These are phyloP conservation scores for Capromys pilorides DNA, from an alignment of 2,797 vertebrate species.

Conservation along the genomic window DNA sequence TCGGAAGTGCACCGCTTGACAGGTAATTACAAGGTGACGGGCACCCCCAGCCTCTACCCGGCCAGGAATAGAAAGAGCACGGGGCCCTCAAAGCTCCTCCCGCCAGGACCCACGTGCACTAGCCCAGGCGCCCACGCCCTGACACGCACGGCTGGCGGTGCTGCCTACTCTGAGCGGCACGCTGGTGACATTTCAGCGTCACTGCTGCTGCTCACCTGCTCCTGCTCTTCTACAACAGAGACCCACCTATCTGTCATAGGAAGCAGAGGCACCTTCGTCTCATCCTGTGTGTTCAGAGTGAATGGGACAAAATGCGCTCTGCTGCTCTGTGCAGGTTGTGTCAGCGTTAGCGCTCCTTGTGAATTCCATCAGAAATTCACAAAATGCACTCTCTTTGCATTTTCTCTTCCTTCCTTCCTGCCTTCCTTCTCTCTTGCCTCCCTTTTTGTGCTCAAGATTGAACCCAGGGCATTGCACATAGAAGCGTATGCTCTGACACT, in stretches of 20 bases:
- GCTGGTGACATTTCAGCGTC: fast-evolving
- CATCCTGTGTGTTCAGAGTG: not conserved
- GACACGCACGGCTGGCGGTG: fast-evolving
- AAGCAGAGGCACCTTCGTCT: not conserved
- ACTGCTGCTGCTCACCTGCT: not conserved
- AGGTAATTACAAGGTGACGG: not conserved
- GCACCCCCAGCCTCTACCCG: not conserved
- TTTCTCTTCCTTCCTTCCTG: too few species aligned
- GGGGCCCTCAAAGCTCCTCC: too few species aligned
- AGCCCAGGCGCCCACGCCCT: not conserved
- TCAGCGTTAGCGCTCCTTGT: not conserved
- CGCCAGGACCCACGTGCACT: fast-evolving
- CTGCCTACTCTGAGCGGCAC: not conserved
- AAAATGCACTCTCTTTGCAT: too few species aligned
- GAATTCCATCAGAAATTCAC: not conserved
- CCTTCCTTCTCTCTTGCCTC: not conserved
- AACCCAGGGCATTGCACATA: too few species aligned
- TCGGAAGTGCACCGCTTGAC: not conserved
- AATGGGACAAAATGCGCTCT: too few species aligned
- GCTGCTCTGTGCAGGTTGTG: not conserved
- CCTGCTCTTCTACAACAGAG: not conserved
- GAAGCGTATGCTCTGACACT: not conserved
- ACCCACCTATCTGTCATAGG: fast-evolving
- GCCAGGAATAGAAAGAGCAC: not conserved
- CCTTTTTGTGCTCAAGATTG: not conserved